Percentiles rank a stretch among this genome's conserved stretches.
Conservation (phyloP, 1,140 invertebrate genomes). For the Acyrthosiphon pisum region DNA sequence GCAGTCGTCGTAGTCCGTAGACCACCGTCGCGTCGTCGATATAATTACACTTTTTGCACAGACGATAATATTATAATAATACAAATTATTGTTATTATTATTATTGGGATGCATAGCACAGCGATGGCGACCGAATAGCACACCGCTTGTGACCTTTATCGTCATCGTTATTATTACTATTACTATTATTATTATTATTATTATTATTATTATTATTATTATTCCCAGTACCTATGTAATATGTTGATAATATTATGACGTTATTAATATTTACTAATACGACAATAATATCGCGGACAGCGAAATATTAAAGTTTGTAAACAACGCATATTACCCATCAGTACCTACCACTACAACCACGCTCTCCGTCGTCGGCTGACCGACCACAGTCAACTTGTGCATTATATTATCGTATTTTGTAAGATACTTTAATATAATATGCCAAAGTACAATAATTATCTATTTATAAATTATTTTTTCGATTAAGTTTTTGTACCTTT, state of each 20-base stretch:
- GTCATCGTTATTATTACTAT: not conserved
- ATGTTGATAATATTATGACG: not conserved
- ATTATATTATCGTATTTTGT: not conserved
- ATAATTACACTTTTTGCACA: not conserved
- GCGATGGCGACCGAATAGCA: not conserved
- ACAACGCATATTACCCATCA: not conserved
- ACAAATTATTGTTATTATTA: not conserved
- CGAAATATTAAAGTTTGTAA: not conserved
- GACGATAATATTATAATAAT: not conserved
- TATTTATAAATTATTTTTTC: too few relatives aligned
- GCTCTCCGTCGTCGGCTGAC: not conserved
- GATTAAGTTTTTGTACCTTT: too few relatives aligned
- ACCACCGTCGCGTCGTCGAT: not conserved
- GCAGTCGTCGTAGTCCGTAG: not conserved
- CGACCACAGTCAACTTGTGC: not conserved
- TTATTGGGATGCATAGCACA: not conserved
- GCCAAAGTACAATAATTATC: too few relatives aligned
- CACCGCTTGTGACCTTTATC: not conserved
- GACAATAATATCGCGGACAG: not conserved
- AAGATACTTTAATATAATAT: too few relatives aligned
- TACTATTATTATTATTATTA: not conserved
- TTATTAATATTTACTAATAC: not conserved
- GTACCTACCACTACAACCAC: not conserved
- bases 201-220: not conserved
- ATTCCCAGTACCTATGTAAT: not conserved